phyloP scores from a whole-genome alignment of 2,797 vertebrate genomes.

The Sphenodon punctatus region DNA sequence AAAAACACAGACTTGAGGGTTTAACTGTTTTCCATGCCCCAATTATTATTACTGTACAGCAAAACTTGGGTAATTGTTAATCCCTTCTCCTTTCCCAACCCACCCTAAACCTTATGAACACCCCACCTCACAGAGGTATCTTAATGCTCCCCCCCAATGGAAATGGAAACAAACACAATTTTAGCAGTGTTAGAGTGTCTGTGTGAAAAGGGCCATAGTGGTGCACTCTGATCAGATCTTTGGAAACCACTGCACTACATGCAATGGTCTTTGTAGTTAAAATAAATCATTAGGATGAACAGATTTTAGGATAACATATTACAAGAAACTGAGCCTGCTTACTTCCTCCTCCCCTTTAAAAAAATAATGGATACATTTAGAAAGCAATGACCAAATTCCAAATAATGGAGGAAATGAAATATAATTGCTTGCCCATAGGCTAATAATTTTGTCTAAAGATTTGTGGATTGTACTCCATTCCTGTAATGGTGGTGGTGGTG shows the following conservation, averaged over 20 bases:
- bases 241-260: too few relatives aligned
- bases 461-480: neutral
- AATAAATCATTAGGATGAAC: neutral
- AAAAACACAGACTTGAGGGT: conserved; percentile 52
- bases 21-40: conserved; percentile 54
- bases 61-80: conserved; percentile 64
- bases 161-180: conserved; percentile 76
- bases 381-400: neutral
- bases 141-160: conserved; percentile 85
- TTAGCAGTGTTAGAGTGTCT: too few relatives aligned
- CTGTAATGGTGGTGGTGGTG: neutral
- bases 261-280: too few relatives aligned
- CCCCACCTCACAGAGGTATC: conserved; percentile 74
- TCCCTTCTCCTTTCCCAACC: conserved; percentile 51
- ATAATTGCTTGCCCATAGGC: neutral
- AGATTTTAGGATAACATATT: neutral
- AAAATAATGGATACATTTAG: neutral
- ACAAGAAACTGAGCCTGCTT: neutral
- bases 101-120: conserved; percentile 25
- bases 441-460: neutral
- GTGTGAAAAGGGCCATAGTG: too few relatives aligned
- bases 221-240: too few relatives aligned
- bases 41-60: conserved; percentile 52
- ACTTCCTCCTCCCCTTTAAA: neutral
- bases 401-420: neutral